Evolutionary conservation across 2,888 invertebrate genomes (phyloP), one percentile per base, ranked within the genome.

Genomic region (Atethmia centrago): DNA sequence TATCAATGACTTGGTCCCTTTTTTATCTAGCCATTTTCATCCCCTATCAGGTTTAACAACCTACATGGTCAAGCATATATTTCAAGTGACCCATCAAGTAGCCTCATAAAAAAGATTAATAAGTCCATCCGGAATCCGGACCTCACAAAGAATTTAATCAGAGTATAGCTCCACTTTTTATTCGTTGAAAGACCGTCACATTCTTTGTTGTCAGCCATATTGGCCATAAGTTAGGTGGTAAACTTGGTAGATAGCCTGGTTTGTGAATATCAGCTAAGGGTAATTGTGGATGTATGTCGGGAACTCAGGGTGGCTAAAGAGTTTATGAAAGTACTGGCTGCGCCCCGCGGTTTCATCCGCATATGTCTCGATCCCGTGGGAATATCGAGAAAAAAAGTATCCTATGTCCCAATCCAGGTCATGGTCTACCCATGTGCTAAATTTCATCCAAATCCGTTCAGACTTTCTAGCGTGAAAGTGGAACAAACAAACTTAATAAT

Each of bases 71-170:
- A 66, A 84, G 55, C 56, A 21, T 49, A 69, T 80, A 69, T 31
- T 70, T 64, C 25, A 71, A 66, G 64, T n/a, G 21, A 14, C 25
- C 62, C 25, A 67, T 74, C 74, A 51, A 66, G 71, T n/a, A 10
- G 53, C 31, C 74, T 62, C 71, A 77, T 84, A 82, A 86, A 84
- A 77, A 71, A 62, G 70, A 78, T 74, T 74, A 84, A 78, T 80
- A 78, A 71, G 55, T 74, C 74, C 73, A 79, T 77, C 71, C 59
- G 63, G 36, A 70, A 71, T 77, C 58, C 67, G 75, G 49, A 72
- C 51, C 56, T 61, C 40, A 83, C 83, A 88, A 85, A 85, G 87
- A 86, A 85, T 86, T 86, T 86, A 85, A 86, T 86, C 87, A 86
- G 79, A 40, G 58, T 64, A 59, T 61, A 59, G 55, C 55, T 53